Evolutionary conservation across 2,888 invertebrate genomes (phyloP).

Genomic region (Stenotaenia linearis): DNA sequence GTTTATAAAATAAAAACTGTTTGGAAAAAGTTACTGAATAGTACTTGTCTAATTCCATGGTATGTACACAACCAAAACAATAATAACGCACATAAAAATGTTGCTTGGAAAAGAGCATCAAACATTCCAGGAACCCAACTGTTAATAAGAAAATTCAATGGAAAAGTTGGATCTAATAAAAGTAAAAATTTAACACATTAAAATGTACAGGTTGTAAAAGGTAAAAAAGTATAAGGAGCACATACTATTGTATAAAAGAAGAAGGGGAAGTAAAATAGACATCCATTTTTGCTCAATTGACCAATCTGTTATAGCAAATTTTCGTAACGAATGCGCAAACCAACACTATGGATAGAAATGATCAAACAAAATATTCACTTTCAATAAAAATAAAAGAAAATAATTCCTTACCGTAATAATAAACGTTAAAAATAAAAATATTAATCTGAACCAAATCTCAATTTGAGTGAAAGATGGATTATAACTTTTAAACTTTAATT

Average conservation of each 20-base stretch:
- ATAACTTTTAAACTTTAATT: slow-evolving; percentile 86
- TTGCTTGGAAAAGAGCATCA: slow-evolving; percentile 82
- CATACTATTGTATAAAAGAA: slow-evolving; percentile 89
- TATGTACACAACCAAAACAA: slow-evolving; percentile 94
- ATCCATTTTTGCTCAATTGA: slow-evolving; percentile 98
- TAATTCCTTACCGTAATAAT: slow-evolving; percentile 68
- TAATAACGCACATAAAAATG: slow-evolving; percentile 78
- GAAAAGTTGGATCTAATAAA: slow-evolving; percentile 82
- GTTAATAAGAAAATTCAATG: slow-evolving; percentile 78
- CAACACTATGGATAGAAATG: slow-evolving; percentile 64
- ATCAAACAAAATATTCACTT: slow-evolving; percentile 4
- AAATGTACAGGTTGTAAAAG: not conserved
- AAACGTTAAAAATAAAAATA: slow-evolving; percentile 83
- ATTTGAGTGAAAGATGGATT: slow-evolving; percentile 94
- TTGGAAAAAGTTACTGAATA: too few relatives aligned
- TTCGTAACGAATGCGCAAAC: slow-evolving; percentile 82
- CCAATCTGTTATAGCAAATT: slow-evolving; percentile 86
- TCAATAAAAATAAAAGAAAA: not conserved
- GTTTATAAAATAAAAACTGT: too few relatives aligned
- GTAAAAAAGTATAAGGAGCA: too few relatives aligned
- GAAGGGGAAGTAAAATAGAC: slow-evolving; percentile 73
- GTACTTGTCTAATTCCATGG: slow-evolving; percentile 85
- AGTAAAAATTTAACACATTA: slow-evolving; percentile 1
- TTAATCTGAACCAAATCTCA: slow-evolving; percentile 94
- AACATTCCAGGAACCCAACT: slow-evolving; percentile 88